Percentiles rank a stretch among this genome's conserved stretches.
Conservation (phyloP, 2,888 invertebrate genomes). For the Trachelus tabidus region DNA sequence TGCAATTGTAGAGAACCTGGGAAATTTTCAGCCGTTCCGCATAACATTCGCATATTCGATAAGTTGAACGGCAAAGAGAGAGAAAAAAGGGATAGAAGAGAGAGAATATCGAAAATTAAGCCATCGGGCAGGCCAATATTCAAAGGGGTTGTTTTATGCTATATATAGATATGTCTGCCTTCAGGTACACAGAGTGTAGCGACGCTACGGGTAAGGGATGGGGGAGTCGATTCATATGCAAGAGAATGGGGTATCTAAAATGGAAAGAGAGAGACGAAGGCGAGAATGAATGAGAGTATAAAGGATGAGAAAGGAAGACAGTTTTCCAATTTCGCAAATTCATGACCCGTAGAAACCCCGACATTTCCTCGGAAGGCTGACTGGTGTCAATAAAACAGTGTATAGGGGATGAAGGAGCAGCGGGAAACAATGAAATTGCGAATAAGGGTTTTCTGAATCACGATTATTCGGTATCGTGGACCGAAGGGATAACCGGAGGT, state of each 20-base stretch:
- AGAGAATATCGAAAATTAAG: slow-evolving; percentile 23
- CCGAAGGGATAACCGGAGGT: background rate
- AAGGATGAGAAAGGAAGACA: slow-evolving; percentile 30
- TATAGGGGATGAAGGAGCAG: background rate
- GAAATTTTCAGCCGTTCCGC: background rate
- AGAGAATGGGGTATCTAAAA: background rate
- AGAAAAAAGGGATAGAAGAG: background rate
- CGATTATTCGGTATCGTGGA: background rate
- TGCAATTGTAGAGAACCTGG: background rate
- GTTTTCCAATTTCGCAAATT: slow-evolving; percentile 46
- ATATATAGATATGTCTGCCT: background rate
- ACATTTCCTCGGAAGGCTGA: slow-evolving; percentile 19
- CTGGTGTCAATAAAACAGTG: slow-evolving; percentile 42
- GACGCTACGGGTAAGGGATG: background rate
- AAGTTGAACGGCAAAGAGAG: background rate
- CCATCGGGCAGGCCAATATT: slow-evolving; percentile 26
- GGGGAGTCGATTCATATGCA: background rate
- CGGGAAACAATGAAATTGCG: slow-evolving; percentile 1
- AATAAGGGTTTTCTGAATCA: background rate
- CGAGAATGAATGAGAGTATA: slow-evolving; percentile 10
- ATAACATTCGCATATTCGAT: background rate
- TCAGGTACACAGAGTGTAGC: background rate
- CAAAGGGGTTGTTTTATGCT: slow-evolving; percentile 24
- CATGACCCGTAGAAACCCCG: slow-evolving; percentile 30
- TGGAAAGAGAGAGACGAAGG: background rate